phyloP scores from a whole-genome alignment of 2,888 invertebrate genomes.

The Molanna angustata region DNA sequence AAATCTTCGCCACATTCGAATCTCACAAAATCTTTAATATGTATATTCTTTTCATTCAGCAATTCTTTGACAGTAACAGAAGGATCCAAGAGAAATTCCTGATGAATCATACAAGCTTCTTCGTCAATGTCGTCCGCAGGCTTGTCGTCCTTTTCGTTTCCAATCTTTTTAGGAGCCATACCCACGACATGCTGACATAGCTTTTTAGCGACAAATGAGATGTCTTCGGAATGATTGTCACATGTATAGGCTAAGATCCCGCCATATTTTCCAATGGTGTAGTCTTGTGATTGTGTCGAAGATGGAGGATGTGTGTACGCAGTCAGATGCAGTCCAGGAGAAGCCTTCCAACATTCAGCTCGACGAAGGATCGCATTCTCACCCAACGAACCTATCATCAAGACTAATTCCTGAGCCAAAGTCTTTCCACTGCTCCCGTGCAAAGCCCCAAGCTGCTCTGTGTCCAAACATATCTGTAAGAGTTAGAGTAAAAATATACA shows the following conservation, averaged over 20 bases:
- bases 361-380: constrained; percentile 84
- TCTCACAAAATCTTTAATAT: constrained; percentile 78
- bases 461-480: constrained; percentile 59
- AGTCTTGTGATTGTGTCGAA: constrained; percentile 40
- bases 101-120: constrained; percentile 77
- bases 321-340: constrained; percentile 54
- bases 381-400: constrained; percentile 84
- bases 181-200: constrained; percentile 93
- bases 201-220: constrained; percentile 61
- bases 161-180: constrained; percentile 77
- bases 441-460: constrained; percentile 66
- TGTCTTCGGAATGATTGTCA: constrained; percentile 44
- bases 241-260: constrained; percentile 71
- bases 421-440: constrained; percentile 63
- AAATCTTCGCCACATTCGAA: constrained; percentile 80
- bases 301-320: constrained; percentile 84
- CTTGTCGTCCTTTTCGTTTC: constrained; percentile 60
- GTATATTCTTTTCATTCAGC: constrained; percentile 60
- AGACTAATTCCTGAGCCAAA: constrained; percentile 76
- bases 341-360: constrained; percentile 71
- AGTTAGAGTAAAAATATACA: background rate
- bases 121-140: constrained; percentile 66
- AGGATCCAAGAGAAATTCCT: constrained; percentile 84
- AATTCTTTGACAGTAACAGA: constrained; percentile 70
- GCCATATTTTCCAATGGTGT: constrained; percentile 80